Conservation (phyloP, 2,888 invertebrate genomes). For the Dryomyza anilis region DNA sequence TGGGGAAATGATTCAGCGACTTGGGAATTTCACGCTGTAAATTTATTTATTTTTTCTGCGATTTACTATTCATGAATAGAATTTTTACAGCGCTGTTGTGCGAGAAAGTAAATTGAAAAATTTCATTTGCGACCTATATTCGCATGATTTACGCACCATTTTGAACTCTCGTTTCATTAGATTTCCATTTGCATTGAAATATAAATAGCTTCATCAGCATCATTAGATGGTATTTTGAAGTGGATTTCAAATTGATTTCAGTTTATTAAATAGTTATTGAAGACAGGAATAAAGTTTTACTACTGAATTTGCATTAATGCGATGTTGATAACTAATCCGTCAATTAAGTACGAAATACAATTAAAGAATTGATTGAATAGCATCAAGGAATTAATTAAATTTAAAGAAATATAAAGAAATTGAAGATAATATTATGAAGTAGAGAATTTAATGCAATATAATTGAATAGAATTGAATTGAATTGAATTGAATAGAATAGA, state of each 20-base stretch:
- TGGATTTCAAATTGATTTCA: background rate
- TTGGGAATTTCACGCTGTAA: background rate
- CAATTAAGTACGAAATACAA: no score
- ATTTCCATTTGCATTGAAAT: background rate
- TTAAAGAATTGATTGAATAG: no score
- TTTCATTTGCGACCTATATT: conserved; percentile 3
- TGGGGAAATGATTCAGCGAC: background rate
- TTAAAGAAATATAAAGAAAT: no score
- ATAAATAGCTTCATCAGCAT: conserved; percentile 30
- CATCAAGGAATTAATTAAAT: no score
- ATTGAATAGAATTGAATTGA: no score
- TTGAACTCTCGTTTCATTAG: background rate
- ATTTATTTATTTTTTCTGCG: background rate
- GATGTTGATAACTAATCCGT: no score
- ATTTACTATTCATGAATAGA: no score
- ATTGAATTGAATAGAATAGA: no score
- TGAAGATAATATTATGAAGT: no score
- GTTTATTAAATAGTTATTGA: background rate
- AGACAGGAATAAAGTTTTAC: background rate
- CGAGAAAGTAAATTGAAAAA: conserved; percentile 20
- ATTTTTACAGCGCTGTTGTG: no score
- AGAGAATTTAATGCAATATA: no score
- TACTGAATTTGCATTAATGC: no score
- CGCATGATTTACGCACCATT: background rate
- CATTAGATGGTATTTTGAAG: background rate